A percentile compares a stretch with the other conserved stretches of the same genome.
Evolutionary conservation across 2,797 vertebrate species (phyloP).

Genomic region (Gymnoscopelus microlampas): DNA sequence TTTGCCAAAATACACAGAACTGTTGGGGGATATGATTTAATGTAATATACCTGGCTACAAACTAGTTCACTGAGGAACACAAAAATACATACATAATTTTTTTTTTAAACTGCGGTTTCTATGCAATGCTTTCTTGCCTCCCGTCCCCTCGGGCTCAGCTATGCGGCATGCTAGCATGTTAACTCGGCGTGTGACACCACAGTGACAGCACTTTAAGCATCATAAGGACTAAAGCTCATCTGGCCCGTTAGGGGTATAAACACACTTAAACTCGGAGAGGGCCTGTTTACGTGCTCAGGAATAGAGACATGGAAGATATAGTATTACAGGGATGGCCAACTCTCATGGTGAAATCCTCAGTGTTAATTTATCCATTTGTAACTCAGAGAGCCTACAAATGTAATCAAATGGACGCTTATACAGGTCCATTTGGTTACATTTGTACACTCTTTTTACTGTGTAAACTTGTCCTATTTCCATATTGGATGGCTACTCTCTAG

Average conservation of each 20-base stretch:
- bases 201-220: conserved; percentile 77
- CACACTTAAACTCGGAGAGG: conserved; percentile 59
- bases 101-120: conserved; percentile 44
- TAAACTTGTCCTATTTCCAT: conserved; percentile 29
- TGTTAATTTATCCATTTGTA: no score
- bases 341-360: neutral
- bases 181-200: conserved; percentile 70
- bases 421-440: no score
- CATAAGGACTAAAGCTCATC: conserved; percentile 72
- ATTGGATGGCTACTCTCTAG: neutral
- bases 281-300: conserved; percentile 53
- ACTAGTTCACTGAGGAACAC: conserved; percentile 49
- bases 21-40: conserved; percentile 63
- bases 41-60: conserved; percentile 61
- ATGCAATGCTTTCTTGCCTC: conserved; percentile 46
- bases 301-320: conserved; percentile 37
- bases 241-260: conserved; percentile 65
- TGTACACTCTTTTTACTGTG: no score
- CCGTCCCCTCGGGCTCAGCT: conserved; percentile 58
- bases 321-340: no score
- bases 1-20: conserved; percentile 62
- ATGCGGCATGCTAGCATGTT: conserved; percentile 68
- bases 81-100: conserved; percentile 17
- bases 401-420: no score
- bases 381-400: no score